These are phyloP conservation scores for Dastarcus helophoroides DNA, from an alignment of 2,888 invertebrate genomes.

Conservation along the genomic window DNA sequence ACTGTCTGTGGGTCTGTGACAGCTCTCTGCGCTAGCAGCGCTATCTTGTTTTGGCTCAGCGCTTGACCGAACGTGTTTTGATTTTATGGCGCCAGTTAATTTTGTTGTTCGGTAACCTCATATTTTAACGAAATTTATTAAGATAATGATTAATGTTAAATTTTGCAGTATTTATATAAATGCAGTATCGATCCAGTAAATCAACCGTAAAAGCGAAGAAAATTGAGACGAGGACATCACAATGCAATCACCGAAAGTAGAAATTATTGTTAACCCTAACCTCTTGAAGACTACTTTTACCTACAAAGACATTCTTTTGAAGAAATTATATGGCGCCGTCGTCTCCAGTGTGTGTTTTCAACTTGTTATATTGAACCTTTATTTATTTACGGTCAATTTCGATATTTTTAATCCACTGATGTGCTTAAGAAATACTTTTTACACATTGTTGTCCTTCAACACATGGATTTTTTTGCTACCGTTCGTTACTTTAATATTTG, in stretches of 20 bases:
- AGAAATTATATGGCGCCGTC: conserved; percentile 44
- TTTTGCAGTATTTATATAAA: no score
- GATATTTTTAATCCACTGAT: conserved; percentile 50
- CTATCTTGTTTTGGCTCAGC: no score
- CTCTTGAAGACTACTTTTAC: conserved; percentile 30
- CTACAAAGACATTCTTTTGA: conserved; percentile 45
- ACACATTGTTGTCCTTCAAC: conserved; percentile 47
- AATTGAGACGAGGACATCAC: no score
- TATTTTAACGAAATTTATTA: no score
- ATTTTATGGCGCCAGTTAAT: no score
- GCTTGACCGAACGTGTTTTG: no score
- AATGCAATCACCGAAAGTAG: not conserved
- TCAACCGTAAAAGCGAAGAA: no score
- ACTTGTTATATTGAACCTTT: conserved; percentile 27
- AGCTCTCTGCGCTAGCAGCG: no score
- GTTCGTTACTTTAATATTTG: conserved; percentile 49
- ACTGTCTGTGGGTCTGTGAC: no score
- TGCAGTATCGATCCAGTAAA: no score
- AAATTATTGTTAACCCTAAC: conserved; percentile 1
- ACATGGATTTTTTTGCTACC: conserved; percentile 57
- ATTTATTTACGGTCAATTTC: conserved; percentile 45
- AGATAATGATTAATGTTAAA: no score
- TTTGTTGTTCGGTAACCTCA: no score
- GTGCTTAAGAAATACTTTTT: conserved; percentile 52
- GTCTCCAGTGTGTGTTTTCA: conserved; percentile 31